Evolutionary conservation across 1,140 invertebrate genomes (phyloP).

Genomic region (Geopemphigus sp.): DNA sequence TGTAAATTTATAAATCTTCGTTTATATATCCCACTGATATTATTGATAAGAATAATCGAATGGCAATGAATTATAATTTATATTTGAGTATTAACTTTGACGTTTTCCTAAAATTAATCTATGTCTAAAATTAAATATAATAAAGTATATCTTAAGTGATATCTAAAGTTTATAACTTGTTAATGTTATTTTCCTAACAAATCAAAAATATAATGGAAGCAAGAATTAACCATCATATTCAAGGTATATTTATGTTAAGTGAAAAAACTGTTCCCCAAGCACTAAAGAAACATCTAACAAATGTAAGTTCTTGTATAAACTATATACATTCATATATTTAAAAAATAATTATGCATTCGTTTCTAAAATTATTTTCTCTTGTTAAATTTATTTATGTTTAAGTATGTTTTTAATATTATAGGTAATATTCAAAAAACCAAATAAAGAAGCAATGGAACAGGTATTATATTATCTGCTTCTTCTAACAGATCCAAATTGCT

Average conservation of each 20-base stretch:
- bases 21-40: no score
- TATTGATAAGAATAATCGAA: no score
- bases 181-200: no score
- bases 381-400: background rate
- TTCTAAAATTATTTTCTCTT: background rate
- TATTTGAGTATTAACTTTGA: no score
- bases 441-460: slow-evolving; percentile 43
- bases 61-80: no score
- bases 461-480: slow-evolving; percentile 14
- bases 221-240: slow-evolving; percentile 19
- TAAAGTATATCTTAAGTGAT: no score
- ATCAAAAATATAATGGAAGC: slow-evolving; percentile 10
- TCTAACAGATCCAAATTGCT: slow-evolving; percentile 6
- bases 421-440: slow-evolving; percentile 38
- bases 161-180: no score
- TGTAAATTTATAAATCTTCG: no score
- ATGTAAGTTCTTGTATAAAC: slow-evolving; percentile 2
- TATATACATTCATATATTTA: background rate
- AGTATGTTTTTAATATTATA: slow-evolving; percentile 1
- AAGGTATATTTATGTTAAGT: slow-evolving; percentile 18
- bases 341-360: background rate
- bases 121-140: no score
- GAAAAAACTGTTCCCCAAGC: slow-evolving; percentile 6
- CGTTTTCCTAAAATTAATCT: no score
- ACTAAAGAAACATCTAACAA: slow-evolving; percentile 31